Conservation (phyloP, 2,888 invertebrate genomes). For the Stenichneumon culpator region DNA sequence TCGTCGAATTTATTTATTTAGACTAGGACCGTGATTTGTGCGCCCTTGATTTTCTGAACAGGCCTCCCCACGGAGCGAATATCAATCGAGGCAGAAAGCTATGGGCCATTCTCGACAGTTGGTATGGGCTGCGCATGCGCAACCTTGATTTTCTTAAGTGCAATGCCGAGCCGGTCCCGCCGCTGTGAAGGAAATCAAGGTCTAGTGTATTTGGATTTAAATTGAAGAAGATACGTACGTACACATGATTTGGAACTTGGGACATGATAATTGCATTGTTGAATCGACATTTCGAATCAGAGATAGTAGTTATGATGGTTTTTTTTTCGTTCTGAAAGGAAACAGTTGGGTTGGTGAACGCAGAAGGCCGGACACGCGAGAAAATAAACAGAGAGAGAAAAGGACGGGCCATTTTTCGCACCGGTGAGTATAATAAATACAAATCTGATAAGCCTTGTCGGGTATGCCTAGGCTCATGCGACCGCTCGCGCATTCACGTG, state of each 20-base stretch:
- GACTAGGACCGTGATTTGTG: no score
- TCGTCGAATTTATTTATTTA: not conserved
- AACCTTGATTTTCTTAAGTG: no score
- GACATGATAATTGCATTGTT: not conserved
- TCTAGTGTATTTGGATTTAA: no score
- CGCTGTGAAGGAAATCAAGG: no score
- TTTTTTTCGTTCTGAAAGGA: not conserved
- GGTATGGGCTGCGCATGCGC: no score
- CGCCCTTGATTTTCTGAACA: no score
- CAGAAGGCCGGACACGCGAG: slow-evolving; percentile 5
- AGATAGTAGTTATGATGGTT: not conserved
- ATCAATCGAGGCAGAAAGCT: no score
- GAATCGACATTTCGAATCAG: not conserved
- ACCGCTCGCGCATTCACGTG: slow-evolving; percentile 46
- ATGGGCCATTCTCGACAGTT: no score
- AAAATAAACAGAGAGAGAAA: slow-evolving; percentile 13
- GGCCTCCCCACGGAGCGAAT: no score
- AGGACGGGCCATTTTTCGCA: slow-evolving; percentile 63
- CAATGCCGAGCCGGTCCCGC: no score
- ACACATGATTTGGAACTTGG: not conserved
- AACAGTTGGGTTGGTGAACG: not conserved
- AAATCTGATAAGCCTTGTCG: slow-evolving; percentile 74
- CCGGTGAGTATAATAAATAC: slow-evolving; percentile 63
- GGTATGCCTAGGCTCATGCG: slow-evolving; percentile 46
- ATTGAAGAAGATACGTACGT: not conserved